phyloP scores from a whole-genome alignment of 2,113 vertebrate species.

The Penelope pileata region DNA sequence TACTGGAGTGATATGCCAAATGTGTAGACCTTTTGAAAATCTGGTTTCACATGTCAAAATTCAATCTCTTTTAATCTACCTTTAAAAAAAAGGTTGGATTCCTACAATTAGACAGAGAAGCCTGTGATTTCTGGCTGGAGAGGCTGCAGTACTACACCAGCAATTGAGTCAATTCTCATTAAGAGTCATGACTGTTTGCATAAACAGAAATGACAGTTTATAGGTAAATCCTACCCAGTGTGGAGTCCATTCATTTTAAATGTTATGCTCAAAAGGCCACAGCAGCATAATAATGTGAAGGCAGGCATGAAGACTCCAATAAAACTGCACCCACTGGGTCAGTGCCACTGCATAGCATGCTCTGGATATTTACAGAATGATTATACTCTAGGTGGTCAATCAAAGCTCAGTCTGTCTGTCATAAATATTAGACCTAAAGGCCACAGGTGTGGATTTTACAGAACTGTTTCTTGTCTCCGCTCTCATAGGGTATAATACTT shows the following conservation, averaged over 20 bases:
- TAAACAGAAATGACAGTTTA: slow-evolving; percentile 68
- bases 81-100: not conserved
- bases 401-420: slow-evolving; percentile 46
- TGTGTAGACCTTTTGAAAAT: not conserved
- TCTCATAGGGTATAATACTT: not conserved
- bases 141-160: not conserved
- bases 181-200: slow-evolving; percentile 56
- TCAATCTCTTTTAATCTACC: slow-evolving; percentile 14
- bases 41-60: not conserved
- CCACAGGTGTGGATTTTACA: slow-evolving; percentile 48
- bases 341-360: slow-evolving; percentile 45
- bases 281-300: slow-evolving; percentile 61
- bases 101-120: not conserved
- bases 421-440: slow-evolving; percentile 42
- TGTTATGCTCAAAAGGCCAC: slow-evolving; percentile 53
- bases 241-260: slow-evolving; percentile 65
- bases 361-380: slow-evolving; percentile 70
- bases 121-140: slow-evolving; percentile 12
- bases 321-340: slow-evolving; percentile 68
- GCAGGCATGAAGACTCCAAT: slow-evolving; percentile 59
- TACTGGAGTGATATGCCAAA: not conserved
- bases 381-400: slow-evolving; percentile 73
- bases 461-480: slow-evolving; percentile 10
- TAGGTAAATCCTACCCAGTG: slow-evolving; percentile 57
- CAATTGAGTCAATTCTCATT: slow-evolving; percentile 53